Conservation (phyloP, 2,113 vertebrate species). For the Elephas maximus region DNA sequence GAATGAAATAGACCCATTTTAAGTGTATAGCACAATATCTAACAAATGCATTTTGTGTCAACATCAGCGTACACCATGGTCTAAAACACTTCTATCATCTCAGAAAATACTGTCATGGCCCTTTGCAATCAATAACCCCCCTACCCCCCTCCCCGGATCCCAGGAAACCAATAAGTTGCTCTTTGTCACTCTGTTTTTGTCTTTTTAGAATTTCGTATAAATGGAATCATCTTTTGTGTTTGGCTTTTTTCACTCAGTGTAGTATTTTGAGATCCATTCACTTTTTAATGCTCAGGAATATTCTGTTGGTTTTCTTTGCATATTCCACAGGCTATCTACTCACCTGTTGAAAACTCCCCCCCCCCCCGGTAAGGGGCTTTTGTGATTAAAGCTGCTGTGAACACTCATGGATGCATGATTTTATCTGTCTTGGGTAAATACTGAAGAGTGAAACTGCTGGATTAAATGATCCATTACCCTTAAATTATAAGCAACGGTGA, state of each 20-base stretch:
- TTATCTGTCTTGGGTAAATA: background rate
- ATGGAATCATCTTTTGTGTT: background rate
- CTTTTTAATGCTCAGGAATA: background rate
- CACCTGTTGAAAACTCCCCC: background rate
- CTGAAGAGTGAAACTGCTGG: background rate
- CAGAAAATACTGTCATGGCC: background rate
- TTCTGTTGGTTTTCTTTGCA: background rate
- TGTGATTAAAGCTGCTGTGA: too few relatives aligned
- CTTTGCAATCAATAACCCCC: background rate
- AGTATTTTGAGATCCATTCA: background rate
- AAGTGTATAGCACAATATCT: background rate
- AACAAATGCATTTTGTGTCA: background rate
- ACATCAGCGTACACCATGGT: background rate
- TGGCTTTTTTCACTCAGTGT: background rate
- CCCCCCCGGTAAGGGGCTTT: too few relatives aligned
- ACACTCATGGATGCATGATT: background rate
- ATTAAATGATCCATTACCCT: background rate
- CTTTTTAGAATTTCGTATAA: background rate
- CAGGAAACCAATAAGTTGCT: background rate
- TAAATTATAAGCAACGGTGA: background rate
- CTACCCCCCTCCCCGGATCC: background rate
- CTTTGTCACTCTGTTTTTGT: background rate
- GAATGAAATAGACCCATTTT: background rate
- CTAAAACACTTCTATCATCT: background rate
- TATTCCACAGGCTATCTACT: background rate